Base-by-base conservation (phyloP, 37 sponge, comb jelly and placozoan species). In the Diacarnus erythraeanus region DNA sequence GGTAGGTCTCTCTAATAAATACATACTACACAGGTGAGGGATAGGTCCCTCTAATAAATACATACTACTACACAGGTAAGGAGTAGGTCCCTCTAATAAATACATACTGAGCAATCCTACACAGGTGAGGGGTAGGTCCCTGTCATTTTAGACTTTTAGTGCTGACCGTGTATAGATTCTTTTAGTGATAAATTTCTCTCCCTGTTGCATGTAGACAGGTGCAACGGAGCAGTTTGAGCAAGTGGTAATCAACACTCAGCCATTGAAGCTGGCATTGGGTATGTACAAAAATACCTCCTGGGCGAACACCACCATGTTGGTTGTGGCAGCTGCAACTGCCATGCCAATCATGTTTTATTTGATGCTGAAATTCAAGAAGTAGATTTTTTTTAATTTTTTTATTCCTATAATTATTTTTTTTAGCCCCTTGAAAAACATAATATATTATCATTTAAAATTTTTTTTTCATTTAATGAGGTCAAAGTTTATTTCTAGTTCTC, bases 161-260 rank as follows among this genome's bases (percentile, higher is more conserved):
- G 30, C 21, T 5, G 64, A 61, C 18, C n/a, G n/a, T n/a, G n/a
- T n/a, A n/a, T n/a, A n/a, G n/a, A n/a, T n/a, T n/a, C n/a, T n/a
- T n/a, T 29, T 23, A 27, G 9, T 29, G 4, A 61, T 23, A 25
- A 15, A 36, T 8, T 39, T 23, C 43, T 20, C 72, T 8, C 51
- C 43, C 44, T 38, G 47, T 23, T 39, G 37, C 57, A 64, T 30
- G 22, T 66, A 92, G 88, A 70, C 59, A 22, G 88, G 92, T 20
- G 42, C 22, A 18, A 60, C 69, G 6, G 92, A 92, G 59, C 88
- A 87, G 51, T 92, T 92, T 92, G 92, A 92, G 65, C 80, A 80
- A 54, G 71, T 92, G 23, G 38, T 87, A 38, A 75, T 92, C 18
- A 22, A 30, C 26, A 81, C 68, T 9, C 66, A 76, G 44, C 90